Evolutionary conservation across 2,797 vertebrate genomes (phyloP), one percentile per base, ranked within the genome.

Genomic region (Garrulus glandarius): DNA sequence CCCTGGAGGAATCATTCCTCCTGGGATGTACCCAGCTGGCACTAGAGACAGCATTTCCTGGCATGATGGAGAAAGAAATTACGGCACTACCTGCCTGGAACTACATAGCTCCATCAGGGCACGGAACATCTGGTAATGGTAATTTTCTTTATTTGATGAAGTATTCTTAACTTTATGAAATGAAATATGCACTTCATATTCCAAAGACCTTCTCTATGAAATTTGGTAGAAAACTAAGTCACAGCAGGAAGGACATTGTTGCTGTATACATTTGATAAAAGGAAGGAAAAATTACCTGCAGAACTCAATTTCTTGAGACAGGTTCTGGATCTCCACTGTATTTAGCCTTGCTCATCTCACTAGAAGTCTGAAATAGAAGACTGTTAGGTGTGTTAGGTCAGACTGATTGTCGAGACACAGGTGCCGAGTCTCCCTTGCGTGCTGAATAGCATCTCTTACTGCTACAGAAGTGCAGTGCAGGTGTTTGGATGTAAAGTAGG

Each of bases 371-470:
- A 78, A 81, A 56, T 10, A 52, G 22, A 63, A 56, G 53, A 41
- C 9, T 71, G 13, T 52, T 30, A 41, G 36, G 37, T 7, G 23
- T 30, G 46, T 37, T 34, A 43, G n/a, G n/a, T 26, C 41, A 59
- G 32, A 10, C 18, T n/a, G 63, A n/a, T 9, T 13, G 30, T 55
- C 0, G 1, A 69, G 50, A 32, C 15, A 9, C 32, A 15, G 26
- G 61, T 2, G 0, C 70, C 0, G 4, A 41, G 41, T 37, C 13
- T 78, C 57, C 49, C 4, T 39, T 78, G 57, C 1, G 0, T 36
- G 59, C 81, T 41, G 53, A 84, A 69, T 7, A 83, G 34, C 49
- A 17, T 75, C 56, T 71, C 71, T 70, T 49, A 3, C 44, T 71
- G 57, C 71, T 53, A 5, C 57, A 71, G 41, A 57, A 57, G 41